Evolutionary conservation across 2,888 invertebrate species (phyloP).

Genomic region (Andrena flavipes): DNA sequence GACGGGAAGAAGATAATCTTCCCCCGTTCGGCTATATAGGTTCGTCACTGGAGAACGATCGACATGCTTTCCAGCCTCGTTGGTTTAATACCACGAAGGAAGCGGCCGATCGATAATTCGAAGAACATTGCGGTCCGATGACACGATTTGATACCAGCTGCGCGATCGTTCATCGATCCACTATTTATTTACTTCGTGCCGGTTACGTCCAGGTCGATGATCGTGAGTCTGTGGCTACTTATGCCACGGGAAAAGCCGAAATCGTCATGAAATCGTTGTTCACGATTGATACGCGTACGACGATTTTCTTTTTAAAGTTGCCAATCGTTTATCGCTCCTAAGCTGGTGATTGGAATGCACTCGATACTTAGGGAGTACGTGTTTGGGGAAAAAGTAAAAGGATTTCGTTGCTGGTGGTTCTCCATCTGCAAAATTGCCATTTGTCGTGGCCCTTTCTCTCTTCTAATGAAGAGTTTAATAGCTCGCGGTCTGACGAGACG

Average conservation of each 20-base stretch:
- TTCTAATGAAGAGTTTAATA: conserved; percentile 31
- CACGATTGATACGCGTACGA: not conserved
- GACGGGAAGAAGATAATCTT: conserved; percentile 79
- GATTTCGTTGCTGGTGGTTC: not conserved
- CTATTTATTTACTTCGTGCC: conserved; percentile 5
- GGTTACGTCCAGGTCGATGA: not conserved
- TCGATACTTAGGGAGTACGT: too few relatives aligned
- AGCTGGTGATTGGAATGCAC: too few relatives aligned
- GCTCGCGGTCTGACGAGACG: conserved; percentile 60
- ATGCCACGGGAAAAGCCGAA: not conserved
- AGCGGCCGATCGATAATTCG: conserved; percentile 50
- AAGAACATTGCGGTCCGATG: conserved; percentile 45
- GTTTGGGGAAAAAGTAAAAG: not conserved
- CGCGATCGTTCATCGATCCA: conserved; percentile 25
- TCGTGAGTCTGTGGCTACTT: not conserved
- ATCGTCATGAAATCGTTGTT: not conserved
- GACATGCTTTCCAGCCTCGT: conserved; percentile 29
- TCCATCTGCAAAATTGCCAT: conserved; percentile 58
- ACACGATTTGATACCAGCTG: conserved; percentile 43
- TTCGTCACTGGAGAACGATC: conserved; percentile 48
- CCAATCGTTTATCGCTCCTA: not conserved
- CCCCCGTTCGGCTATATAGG: conserved; percentile 69
- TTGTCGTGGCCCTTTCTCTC: conserved; percentile 50
- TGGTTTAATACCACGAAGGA: conserved; percentile 28
- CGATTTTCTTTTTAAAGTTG: not conserved